phyloP scores from a whole-genome alignment of 2,797 vertebrate genomes.

The Poeciliopsis turneri region DNA sequence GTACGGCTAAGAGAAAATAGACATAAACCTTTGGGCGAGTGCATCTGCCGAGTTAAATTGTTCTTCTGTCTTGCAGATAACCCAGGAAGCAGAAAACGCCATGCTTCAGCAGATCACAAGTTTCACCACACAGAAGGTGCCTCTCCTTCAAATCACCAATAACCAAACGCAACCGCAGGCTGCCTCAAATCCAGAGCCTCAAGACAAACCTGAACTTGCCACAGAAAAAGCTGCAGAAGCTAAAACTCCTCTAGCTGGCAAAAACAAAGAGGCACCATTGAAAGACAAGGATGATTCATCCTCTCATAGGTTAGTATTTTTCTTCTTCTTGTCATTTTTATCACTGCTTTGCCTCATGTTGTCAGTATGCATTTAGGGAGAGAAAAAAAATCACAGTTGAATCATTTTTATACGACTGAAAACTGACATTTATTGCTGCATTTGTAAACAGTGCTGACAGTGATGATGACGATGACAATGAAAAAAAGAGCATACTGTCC shows the following conservation, averaged over 20 bases:
- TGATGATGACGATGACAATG: not conserved
- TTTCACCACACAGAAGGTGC: conserved; percentile 17
- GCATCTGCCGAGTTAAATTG: not conserved
- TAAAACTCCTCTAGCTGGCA: not conserved
- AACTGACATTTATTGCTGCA: conserved; percentile 14
- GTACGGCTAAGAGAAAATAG: conserved; percentile 38
- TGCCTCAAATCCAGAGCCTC: conserved; percentile 4
- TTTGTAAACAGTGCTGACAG: conserved; percentile 43
- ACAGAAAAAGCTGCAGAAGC: not conserved
- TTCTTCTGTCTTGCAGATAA: conserved; percentile 59
- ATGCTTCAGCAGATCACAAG: conserved; percentile 74
- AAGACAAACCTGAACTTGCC: not conserved
- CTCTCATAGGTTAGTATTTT: conserved; percentile 35
- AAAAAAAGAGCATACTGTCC: conserved; percentile 31
- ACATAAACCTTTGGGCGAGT: not conserved
- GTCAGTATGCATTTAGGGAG: not conserved
- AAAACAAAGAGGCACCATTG: not conserved
- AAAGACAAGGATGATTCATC: conserved; percentile 14
- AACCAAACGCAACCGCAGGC: conserved; percentile 12
- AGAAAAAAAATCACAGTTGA: not conserved
- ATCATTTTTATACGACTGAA: not conserved
- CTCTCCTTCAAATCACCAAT: not conserved
- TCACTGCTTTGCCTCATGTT: conserved; percentile 2
- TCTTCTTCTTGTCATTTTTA: not conserved
- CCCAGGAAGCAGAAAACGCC: conserved; percentile 77